These are phyloP conservation scores for Helobdella robusta DNA, from an alignment of 2,888 invertebrate species.

Conservation along the genomic window DNA sequence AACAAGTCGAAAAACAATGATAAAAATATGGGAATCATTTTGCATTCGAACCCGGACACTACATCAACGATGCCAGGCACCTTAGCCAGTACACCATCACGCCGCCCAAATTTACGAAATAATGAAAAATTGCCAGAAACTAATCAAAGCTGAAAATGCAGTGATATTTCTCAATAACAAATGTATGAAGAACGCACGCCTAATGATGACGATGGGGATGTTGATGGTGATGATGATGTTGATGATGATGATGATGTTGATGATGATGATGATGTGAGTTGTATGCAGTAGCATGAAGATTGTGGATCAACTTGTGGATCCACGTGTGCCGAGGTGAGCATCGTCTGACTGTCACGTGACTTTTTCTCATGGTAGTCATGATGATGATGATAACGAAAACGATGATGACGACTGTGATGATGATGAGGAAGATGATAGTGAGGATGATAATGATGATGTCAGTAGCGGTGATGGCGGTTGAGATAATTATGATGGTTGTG, in stretches of 20 bases:
- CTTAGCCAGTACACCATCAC: no score
- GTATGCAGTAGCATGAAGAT: neutral
- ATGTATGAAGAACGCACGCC: no score
- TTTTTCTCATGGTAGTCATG: constrained; percentile 8
- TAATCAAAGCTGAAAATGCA: no score
- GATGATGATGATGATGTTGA: neutral
- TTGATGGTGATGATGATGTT: neutral
- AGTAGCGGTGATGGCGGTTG: neutral
- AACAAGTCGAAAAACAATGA: no score
- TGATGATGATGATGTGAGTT: neutral
- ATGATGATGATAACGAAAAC: neutral
- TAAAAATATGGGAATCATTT: no score
- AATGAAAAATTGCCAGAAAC: no score
- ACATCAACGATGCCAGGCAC: no score
- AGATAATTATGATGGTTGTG: neutral
- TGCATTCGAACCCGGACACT: no score
- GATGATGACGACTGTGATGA: neutral
- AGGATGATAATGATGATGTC: neutral
- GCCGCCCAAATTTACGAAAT: no score
- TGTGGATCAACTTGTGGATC: neutral
- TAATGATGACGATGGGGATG: neutral
- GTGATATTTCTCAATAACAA: no score
- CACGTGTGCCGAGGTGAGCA: constrained; percentile 10
- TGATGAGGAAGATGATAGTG: neutral
- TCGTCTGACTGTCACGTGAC: constrained; percentile 11